Evolutionary conservation across 2,113 vertebrate genomes (phyloP), one percentile per base, ranked within the genome.

Genomic region (Lepisosteus oculatus): DNA sequence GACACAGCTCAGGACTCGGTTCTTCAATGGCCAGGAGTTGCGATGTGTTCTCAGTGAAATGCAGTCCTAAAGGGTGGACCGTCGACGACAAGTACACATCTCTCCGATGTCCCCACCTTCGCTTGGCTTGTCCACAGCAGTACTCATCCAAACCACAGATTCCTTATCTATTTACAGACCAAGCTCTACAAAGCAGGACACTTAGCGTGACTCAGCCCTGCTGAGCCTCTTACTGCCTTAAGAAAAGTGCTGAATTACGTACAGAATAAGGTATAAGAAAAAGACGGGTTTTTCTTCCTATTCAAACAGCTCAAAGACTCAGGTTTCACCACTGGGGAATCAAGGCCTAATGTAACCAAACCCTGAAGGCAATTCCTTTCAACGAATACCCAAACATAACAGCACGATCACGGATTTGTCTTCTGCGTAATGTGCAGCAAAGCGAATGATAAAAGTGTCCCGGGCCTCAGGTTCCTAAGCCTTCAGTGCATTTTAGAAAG

Each of bases 361-460:
- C 73, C 74, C 70, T 66, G 59, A 72, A 78, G 65, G 54, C 61
- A 13, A 29, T 65, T 69, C 65, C 71, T 59, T 72, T 65, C 47
- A 55, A 69, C 43, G 54, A 74, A 68, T 65, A 70, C 45, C 51
- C 44, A 68, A 76, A 75, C 62, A 75, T 65, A 75, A 77, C 61
- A 74, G 57, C 57, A 55, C 57, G 3, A 15, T 4, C 11, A 59
- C 5, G 4, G 44, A 57, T 11, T 11, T 73, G 47, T 68, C 71
- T 13, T 9, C 45, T 17, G 12, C 17, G 17, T 14, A 13, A 13
- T 59, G 4, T 55, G 13, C 4, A 11, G 13, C 66, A 29, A 3
- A 12, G 9, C 17, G 66, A 6, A 13, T 4, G 8, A 41, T 29
- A 29, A 29, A 29, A 29, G 29, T 57, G 70, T 64, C 73, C 70